phyloP scores from a whole-genome alignment of 2,888 invertebrate species.

The Lasioglossum morio region DNA sequence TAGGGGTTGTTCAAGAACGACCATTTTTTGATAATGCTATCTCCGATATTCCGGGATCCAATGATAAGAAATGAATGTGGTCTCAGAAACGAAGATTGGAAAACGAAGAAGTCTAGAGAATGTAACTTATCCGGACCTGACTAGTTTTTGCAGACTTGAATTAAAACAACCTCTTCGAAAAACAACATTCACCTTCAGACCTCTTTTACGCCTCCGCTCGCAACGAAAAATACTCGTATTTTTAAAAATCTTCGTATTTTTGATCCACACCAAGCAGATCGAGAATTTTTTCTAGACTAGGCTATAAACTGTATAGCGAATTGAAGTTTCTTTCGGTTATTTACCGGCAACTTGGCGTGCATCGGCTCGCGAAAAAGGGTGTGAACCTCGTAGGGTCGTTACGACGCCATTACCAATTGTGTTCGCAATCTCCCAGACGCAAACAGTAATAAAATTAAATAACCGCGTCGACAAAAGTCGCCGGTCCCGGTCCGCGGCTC shows the following conservation, averaged over 20 bases:
- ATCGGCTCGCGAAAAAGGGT: neutral
- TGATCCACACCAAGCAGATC: neutral
- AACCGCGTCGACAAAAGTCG: neutral
- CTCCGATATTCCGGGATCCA: neutral
- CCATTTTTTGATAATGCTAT: neutral
- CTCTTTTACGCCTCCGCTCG: neutral
- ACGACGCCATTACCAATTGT: conserved; percentile 7
- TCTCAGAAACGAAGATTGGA: neutral
- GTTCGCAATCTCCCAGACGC: conserved; percentile 13
- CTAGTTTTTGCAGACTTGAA: neutral
- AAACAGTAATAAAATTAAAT: conserved; percentile 20
- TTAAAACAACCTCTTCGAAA: neutral
- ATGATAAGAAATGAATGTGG: neutral
- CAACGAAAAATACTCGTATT: neutral
- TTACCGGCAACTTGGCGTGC: neutral
- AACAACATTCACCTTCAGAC: neutral
- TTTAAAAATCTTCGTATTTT: neutral
- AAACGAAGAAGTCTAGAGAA: neutral
- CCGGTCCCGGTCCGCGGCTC: neutral
- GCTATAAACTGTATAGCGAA: neutral
- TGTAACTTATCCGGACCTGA: neutral
- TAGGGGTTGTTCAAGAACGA: neutral
- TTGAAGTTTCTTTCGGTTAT: neutral
- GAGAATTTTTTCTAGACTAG: neutral
- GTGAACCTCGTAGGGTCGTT: no score